Evolutionary conservation across 1,140 invertebrate genomes (phyloP).

Genomic region (Ceratoteleas bidentatus): DNA sequence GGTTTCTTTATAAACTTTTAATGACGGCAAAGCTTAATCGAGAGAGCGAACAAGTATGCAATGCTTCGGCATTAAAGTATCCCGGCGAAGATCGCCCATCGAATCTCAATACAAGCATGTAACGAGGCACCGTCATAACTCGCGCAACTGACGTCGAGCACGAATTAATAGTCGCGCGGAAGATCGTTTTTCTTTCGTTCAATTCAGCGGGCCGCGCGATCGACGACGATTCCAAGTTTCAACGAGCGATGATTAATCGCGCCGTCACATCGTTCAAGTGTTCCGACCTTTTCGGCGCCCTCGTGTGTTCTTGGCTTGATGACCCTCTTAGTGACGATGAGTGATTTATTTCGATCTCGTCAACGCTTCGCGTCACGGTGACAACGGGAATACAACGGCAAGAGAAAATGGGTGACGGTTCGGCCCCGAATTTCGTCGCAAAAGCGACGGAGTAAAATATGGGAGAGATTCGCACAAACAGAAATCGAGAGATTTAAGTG

Average conservation of each 20-base stretch:
- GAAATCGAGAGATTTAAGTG: no score
- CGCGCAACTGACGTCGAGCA: slow-evolving; percentile 32
- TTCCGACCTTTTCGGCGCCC: slow-evolving; percentile 2
- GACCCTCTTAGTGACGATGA: neutral
- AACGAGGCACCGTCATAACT: slow-evolving; percentile 54
- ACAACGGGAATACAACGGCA: no score
- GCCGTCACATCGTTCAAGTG: neutral
- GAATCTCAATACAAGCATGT: slow-evolving; percentile 73
- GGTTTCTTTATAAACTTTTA: slow-evolving; percentile 82
- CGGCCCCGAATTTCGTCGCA: no score
- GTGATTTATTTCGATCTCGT: neutral
- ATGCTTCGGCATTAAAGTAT: slow-evolving; percentile 66
- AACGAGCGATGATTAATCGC: slow-evolving; percentile 18
- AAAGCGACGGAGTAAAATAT: no score
- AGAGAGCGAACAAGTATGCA: slow-evolving; percentile 71
- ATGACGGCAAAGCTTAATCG: slow-evolving; percentile 82
- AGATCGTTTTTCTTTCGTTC: slow-evolving; percentile 30
- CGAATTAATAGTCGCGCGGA: slow-evolving; percentile 49
- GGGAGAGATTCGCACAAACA: no score
- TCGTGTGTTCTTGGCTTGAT: slow-evolving; percentile 2
- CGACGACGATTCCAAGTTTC: slow-evolving; percentile 9
- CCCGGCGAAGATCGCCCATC: slow-evolving; percentile 66
- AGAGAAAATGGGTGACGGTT: no score
- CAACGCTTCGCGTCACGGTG: neutral
- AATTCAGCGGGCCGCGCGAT: slow-evolving; percentile 1